A percentile compares a stretch with the other conserved stretches of the same genome.
phyloP scores from a whole-genome alignment of 2,113 vertebrate genomes.

The Archilochus colubris region DNA sequence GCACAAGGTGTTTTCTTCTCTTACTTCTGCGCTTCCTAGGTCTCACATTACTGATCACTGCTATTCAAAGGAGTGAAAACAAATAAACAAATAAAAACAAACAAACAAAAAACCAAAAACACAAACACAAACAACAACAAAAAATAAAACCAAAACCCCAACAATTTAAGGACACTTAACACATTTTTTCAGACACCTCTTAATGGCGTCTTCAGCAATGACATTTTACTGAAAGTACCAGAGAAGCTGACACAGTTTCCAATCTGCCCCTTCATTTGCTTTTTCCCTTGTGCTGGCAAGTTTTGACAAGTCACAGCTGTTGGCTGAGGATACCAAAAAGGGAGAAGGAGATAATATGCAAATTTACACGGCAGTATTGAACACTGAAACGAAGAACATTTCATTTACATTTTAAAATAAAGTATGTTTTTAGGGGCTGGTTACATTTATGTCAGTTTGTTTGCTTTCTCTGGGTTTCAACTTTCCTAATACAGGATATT shows the following conservation, averaged over 20 bases:
- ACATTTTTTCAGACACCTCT: conserved; percentile 49
- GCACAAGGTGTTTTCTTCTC: not conserved
- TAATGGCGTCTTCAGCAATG: conserved; percentile 66
- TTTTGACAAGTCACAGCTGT: conserved; percentile 73
- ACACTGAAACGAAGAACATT: conserved; percentile 29
- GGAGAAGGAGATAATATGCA: conserved; percentile 67
- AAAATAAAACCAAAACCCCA: not conserved
- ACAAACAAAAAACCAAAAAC: too few relatives aligned
- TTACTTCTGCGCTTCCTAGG: conserved; percentile 11
- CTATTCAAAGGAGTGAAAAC: not conserved
- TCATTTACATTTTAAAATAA: conserved; percentile 62
- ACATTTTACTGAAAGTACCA: conserved; percentile 57
- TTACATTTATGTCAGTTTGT: conserved; percentile 7
- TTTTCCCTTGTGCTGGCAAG: conserved; percentile 62
- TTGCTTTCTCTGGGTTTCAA: not conserved
- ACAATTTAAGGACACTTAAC: conserved; percentile 36
- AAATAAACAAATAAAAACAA: not conserved
- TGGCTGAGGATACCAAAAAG: conserved; percentile 59
- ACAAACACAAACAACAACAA: too few relatives aligned
- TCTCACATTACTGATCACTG: not conserved
- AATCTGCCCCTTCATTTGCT: conserved; percentile 60
- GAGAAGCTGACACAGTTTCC: conserved; percentile 62
- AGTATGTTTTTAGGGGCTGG: not conserved
- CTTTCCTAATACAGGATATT: not conserved
- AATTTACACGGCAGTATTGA: conserved; percentile 40